A percentile compares a stretch with the other conserved stretches of the same genome.
Conservation (phyloP, 2,797 vertebrate genomes). For the Vespertilio murinus region DNA sequence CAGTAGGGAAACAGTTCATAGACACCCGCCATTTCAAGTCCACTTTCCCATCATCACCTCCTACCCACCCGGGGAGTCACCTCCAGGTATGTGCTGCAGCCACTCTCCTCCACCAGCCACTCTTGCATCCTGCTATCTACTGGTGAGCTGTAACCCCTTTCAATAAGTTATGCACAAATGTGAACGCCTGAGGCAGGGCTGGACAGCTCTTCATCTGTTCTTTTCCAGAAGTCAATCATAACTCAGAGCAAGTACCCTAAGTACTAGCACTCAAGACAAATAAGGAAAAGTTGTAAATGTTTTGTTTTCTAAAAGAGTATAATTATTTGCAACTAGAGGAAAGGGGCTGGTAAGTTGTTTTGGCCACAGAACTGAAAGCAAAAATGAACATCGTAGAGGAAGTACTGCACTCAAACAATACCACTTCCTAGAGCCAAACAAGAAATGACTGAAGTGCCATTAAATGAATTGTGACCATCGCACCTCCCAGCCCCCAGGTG, state of each 20-base stretch:
- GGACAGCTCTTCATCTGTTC: conserved; percentile 64
- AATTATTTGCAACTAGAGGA: conserved; percentile 24
- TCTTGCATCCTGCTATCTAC: conserved; percentile 35
- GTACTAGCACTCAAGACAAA: conserved; percentile 49
- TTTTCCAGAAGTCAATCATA: conserved; percentile 68
- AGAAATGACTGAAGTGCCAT: conserved; percentile 82
- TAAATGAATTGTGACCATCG: conserved; percentile 82
- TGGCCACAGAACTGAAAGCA: conserved; percentile 46
- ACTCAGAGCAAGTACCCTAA: conserved; percentile 14
- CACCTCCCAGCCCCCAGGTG: conserved; percentile 72
- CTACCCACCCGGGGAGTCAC: neutral
- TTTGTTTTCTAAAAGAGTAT: conserved; percentile 22
- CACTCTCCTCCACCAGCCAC: neutral
- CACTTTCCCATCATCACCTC: neutral
- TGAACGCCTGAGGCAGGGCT: conserved; percentile 8
- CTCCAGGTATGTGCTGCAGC: neutral
- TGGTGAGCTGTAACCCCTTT: conserved; percentile 39
- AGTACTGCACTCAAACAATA: conserved; percentile 68
- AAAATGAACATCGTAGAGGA: conserved; percentile 36
- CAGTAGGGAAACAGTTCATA: conserved; percentile 52
- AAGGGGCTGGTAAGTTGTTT: conserved; percentile 28
- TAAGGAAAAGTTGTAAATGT: conserved; percentile 52
- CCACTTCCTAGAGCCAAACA: conserved; percentile 81
- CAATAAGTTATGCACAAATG: conserved; percentile 55
- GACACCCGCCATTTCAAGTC: neutral